These are phyloP conservation scores for Craseonycteris thonglongyai DNA, from an alignment of 2,113 vertebrate species.

Conservation along the genomic window DNA sequence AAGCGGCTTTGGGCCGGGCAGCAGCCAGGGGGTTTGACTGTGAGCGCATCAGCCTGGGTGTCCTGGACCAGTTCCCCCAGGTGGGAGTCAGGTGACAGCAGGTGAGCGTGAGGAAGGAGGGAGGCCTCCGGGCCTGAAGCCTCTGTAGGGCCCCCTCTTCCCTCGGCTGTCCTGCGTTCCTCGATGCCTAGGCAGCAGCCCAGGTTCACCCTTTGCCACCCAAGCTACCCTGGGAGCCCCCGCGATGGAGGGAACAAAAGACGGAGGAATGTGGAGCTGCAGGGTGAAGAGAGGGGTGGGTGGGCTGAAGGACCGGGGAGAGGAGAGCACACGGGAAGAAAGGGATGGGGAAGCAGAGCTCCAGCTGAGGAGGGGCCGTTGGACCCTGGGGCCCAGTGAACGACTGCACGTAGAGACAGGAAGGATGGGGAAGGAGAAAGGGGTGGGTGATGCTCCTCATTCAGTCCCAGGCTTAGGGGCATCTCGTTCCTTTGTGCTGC, in stretches of 20 bases:
- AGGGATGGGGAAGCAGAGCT: not conserved
- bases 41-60: not conserved
- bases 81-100: not conserved
- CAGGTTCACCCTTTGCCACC: not conserved
- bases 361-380: fast-evolving
- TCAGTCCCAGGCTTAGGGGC: not conserved
- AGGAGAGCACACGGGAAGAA: not conserved
- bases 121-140: not conserved
- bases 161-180: not conserved
- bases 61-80: not conserved
- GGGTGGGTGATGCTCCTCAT: not conserved
- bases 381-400: not conserved
- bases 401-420: not conserved
- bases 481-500: not conserved
- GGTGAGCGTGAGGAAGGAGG: not conserved
- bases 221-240: not conserved
- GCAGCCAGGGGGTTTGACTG: not conserved
- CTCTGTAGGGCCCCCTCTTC: not conserved
- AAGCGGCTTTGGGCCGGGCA: not conserved
- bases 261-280: not conserved
- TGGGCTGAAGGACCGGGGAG: not conserved
- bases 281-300: fast-evolving
- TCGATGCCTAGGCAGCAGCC: not conserved
- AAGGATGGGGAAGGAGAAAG: not conserved
- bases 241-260: not conserved